Base-by-base conservation (phyloP, 2,113 vertebrate species). In the human region DNA sequence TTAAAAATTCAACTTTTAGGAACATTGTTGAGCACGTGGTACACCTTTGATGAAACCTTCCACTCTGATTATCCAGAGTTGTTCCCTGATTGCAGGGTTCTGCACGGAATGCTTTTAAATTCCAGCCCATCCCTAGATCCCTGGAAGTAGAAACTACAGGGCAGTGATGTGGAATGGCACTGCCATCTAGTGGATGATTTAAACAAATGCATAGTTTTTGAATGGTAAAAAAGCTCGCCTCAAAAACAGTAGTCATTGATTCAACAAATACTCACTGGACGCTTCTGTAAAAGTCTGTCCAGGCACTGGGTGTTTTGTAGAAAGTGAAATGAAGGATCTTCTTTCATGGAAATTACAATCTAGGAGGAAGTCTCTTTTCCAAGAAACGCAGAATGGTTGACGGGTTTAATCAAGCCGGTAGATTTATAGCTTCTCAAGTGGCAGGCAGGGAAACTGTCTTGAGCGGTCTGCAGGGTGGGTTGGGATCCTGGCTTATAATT, bases 101-200 rank as follows among this genome's bases (percentile, higher is more conserved):
- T 23, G 43, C 72, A 84, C 6, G 27, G 50, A 89, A n/a, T 84
- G 20, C 64, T 79, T 93, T 64, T 50, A 72, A 85, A 45, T 78
- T 93, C 40, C 22, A 94, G 72, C 8, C 52, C 45, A 52, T 88
- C 16, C 27, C 17, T n/a, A 17, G 32, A 8, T 64, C 30, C n/a
- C 30, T 30, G 18, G 5, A 61, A 12, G 18, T 8, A 16, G 70
- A 75, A 13, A 35, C 93, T 48, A 57, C 2, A 10, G 23, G 6
- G 59, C 83, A 59, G 52, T 25, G 27, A 40, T 40, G 18, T 97
- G 93, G 94, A 52, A 48, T 50, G 27, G 89, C 35, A 90, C 84
- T 97, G 97, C 98, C 98, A 95, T 93, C 98, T 98, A 96, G 97
- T 97, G 98, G 97, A 64, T 73, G 2, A 32, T n/a, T 94, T 61